Evolutionary conservation across 2,888 invertebrate species (phyloP).

Genomic region (Rugalucina vietnamica): DNA sequence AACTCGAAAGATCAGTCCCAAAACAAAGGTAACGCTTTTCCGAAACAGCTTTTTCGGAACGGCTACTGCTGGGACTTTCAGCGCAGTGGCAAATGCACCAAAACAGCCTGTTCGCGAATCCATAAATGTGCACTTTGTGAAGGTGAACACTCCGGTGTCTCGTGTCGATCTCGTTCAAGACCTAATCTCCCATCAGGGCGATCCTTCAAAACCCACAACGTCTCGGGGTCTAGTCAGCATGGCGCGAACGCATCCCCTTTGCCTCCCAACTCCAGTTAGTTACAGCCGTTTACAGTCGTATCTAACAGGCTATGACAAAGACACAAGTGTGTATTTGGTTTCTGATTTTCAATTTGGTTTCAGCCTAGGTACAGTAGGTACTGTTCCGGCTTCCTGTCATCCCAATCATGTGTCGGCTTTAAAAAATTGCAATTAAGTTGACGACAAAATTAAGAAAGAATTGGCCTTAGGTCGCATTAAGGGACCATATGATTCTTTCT

Average conservation of each 20-base stretch:
- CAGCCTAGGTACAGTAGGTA: neutral
- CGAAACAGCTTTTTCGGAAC: no score
- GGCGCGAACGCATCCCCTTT: neutral
- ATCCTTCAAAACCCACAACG: neutral
- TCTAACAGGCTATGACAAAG: neutral
- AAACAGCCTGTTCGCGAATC: neutral
- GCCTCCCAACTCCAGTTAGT: neutral
- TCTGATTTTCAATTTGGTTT: neutral
- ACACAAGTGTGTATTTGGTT: neutral
- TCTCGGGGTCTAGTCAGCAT: neutral
- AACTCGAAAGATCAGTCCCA: no score
- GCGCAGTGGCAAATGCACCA: neutral
- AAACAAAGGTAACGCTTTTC: no score
- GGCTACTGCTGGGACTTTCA: no score
- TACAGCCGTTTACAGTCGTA: neutral
- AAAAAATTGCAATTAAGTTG: no score
- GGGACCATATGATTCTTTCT: slow-evolving; percentile 26
- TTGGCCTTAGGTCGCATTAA: slow-evolving; percentile 11
- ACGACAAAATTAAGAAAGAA: slow-evolving; percentile 33
- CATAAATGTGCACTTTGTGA: slow-evolving; percentile 4
- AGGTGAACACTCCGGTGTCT: neutral
- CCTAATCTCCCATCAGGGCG: neutral
- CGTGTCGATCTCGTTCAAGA: neutral
- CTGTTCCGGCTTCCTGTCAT: neutral
- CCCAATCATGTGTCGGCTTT: slow-evolving; percentile 39